A percentile compares a stretch with the other conserved stretches of the same genome.
phyloP scores from a whole-genome alignment of 2,888 invertebrate species.

The Ametastegia equiseti region DNA sequence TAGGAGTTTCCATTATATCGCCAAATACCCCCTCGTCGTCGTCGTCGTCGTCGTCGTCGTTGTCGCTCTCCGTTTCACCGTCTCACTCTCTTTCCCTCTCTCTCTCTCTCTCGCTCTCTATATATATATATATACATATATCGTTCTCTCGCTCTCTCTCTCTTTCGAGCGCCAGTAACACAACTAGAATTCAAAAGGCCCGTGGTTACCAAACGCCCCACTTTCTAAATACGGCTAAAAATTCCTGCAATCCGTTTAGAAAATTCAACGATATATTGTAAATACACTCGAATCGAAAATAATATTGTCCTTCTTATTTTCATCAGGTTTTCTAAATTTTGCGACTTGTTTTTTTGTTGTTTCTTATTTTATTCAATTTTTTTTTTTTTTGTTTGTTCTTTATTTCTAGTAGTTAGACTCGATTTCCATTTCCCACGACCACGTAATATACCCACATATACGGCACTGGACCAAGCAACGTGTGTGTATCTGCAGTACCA shows the following conservation, averaged over 20 bases:
- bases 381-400: too few species aligned
- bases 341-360: too few species aligned
- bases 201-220: not conserved
- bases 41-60: slow-evolving; percentile 30
- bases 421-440: too few species aligned
- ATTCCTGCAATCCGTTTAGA: not conserved
- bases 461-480: too few species aligned
- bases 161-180: slow-evolving; percentile 11
- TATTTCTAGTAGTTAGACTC: too few species aligned
- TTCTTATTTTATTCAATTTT: too few species aligned
- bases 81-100: not conserved
- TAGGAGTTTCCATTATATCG: slow-evolving; percentile 63
- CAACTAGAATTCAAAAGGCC: not conserved
- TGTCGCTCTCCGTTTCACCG: not conserved
- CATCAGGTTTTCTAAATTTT: not conserved
- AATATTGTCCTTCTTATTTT: too few species aligned
- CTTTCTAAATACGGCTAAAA: not conserved
- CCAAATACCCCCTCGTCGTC: slow-evolving; percentile 46
- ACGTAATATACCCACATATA: too few species aligned
- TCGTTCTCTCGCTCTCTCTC: slow-evolving; percentile 20
- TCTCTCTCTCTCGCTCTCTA: slow-evolving; percentile 7
- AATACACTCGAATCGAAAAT: too few species aligned
- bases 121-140: too few species aligned
- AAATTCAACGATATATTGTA: too few species aligned
- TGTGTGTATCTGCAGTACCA: too few species aligned